Evolutionary conservation across 2,113 vertebrate genomes (phyloP).

Genomic region (Dunckerocampus dactyliophorus): DNA sequence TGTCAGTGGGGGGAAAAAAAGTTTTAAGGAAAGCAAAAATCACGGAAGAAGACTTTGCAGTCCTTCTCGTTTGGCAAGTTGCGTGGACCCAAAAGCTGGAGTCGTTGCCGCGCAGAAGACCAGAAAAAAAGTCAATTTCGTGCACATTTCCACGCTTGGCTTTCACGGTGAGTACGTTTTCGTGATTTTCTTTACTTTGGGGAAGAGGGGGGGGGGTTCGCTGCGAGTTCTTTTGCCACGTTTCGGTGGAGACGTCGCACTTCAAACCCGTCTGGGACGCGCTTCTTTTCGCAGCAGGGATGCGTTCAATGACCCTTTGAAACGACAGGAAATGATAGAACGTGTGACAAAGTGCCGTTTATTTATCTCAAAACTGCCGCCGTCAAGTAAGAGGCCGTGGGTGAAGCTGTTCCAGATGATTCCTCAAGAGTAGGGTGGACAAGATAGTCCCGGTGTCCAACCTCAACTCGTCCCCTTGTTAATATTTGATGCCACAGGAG

Average conservation of each 20-base stretch:
- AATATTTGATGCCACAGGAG: constrained; percentile 69
- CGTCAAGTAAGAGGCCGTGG: no score
- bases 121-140: constrained; percentile 47
- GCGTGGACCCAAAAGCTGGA: constrained; percentile 50
- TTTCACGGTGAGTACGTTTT: constrained; percentile 65
- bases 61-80: constrained; percentile 74
- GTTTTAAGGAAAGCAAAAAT: constrained; percentile 61
- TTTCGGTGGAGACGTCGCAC: constrained; percentile 59
- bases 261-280: background rate
- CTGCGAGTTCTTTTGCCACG: constrained; percentile 59
- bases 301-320: constrained; percentile 26
- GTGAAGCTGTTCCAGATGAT: no score
- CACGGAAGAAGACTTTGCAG: constrained; percentile 75
- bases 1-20: constrained; percentile 64
- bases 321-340: background rate
- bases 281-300: background rate
- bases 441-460: background rate
- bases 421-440: no score
- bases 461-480: constrained; percentile 69
- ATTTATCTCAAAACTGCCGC: no score
- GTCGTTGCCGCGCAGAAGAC: constrained; percentile 50
- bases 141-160: constrained; percentile 50
- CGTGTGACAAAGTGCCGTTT: no score
- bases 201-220: constrained; percentile 14
- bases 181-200: constrained; percentile 2